Evolutionary conservation across 2,888 invertebrate genomes (phyloP).

Genomic region (Hirtodrosophila histrioides): DNA sequence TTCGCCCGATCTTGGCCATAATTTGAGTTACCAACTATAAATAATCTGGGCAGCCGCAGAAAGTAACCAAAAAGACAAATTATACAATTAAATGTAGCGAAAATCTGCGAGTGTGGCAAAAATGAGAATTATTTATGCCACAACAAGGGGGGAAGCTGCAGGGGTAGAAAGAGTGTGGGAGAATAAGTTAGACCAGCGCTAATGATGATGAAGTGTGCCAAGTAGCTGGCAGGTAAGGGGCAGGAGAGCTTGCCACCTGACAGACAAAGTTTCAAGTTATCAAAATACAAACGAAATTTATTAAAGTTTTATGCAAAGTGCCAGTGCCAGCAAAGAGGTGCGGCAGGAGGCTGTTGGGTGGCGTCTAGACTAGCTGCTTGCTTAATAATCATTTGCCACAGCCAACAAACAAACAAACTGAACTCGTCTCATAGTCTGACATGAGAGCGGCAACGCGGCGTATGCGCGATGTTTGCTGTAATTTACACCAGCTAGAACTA

Average conservation of each 20-base stretch:
- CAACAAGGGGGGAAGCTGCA: not conserved
- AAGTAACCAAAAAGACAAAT: conserved; percentile 60
- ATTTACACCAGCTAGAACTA: conserved; percentile 55
- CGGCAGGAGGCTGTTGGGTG: not conserved
- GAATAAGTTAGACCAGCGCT: conserved; percentile 35
- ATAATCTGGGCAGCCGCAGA: conserved; percentile 16
- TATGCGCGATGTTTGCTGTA: conserved; percentile 63
- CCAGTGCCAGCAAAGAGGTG: not conserved
- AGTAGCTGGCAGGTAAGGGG: conserved; percentile 1
- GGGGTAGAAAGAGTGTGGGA: too few species aligned
- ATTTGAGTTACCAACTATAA: conserved; percentile 27
- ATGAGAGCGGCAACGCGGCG: conserved; percentile 41
- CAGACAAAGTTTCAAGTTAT: conserved; percentile 71
- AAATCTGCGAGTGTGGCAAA: conserved; percentile 46
- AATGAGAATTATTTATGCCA: conserved; percentile 63
- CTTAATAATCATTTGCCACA: conserved; percentile 67
- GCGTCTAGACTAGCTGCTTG: conserved; percentile 70
- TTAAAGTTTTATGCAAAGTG: conserved; percentile 56
- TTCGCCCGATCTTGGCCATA: conserved; percentile 12
- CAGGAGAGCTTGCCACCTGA: conserved; percentile 30
- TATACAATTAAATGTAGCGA: conserved; percentile 66
- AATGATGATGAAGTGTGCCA: conserved; percentile 72
- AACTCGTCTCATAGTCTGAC: conserved; percentile 40
- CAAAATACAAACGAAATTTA: conserved; percentile 70
- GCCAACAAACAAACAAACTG: conserved; percentile 54